These are phyloP conservation scores for Barbus barbus DNA, from an alignment of 2,113 vertebrate species.

Conservation along the genomic window DNA sequence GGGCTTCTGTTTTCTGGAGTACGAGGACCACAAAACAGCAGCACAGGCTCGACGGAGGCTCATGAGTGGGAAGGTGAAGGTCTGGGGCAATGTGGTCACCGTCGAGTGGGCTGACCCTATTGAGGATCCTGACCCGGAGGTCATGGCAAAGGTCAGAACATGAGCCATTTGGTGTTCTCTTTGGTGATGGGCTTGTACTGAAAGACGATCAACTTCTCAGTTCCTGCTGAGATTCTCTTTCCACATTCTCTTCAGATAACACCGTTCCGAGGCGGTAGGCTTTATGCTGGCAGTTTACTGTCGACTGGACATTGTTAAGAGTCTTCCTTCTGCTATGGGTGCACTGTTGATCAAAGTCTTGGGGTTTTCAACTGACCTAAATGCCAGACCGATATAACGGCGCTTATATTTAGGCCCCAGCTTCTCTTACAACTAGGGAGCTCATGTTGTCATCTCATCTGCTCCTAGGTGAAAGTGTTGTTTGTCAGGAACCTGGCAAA, in stretches of 20 bases:
- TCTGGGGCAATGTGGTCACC: constrained; percentile 96
- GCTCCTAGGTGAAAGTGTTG: constrained; percentile 91
- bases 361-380: too few relatives aligned
- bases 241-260: not conserved
- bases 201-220: too few relatives aligned
- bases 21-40: constrained; percentile 98
- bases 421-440: not conserved
- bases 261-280: constrained; percentile 29
- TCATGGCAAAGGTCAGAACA: constrained; percentile 95
- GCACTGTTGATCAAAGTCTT: too few relatives aligned
- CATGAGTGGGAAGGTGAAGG: constrained; percentile 99
- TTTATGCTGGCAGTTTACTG: constrained; percentile 28
- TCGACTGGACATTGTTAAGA: not conserved
- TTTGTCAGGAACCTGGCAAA: constrained; percentile 97
- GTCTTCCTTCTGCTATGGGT: too few relatives aligned
- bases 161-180: not conserved
- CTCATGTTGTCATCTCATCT: not conserved
- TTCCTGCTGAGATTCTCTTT: not conserved
- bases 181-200: not conserved
- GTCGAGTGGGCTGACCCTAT: constrained; percentile 99
- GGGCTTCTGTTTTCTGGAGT: constrained; percentile 98
- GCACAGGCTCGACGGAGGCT: constrained; percentile 94
- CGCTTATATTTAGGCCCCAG: not conserved
- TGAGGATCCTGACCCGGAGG: constrained; percentile 97
- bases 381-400: too few relatives aligned